Percentiles rank a stretch among this genome's conserved stretches.
These are phyloP conservation scores for Pseudeuparius sepicola DNA, from an alignment of 2,888 invertebrate genomes.

Conservation along the genomic window DNA sequence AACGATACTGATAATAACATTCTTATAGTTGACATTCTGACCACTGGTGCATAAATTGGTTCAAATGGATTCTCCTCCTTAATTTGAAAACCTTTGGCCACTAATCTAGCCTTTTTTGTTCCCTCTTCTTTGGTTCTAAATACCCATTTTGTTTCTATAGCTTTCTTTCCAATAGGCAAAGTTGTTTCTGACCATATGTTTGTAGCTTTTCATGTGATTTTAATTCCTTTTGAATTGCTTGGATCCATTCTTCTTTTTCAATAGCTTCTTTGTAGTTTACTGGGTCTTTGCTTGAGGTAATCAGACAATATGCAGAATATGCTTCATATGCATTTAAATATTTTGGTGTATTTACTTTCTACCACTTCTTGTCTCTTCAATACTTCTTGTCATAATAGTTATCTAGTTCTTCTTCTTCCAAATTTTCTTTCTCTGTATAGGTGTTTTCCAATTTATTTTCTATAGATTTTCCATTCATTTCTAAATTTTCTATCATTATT, in stretches of 20 bases:
- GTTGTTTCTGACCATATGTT: slow-evolving; percentile 8
- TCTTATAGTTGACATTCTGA: slow-evolving; percentile 15
- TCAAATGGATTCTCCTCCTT: slow-evolving; percentile 17
- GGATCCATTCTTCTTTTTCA: slow-evolving; percentile 1
- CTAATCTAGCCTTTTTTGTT: slow-evolving; percentile 18
- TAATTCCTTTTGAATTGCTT: slow-evolving; percentile 8
- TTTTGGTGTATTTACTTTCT: slow-evolving; percentile 13
- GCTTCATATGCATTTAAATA: slow-evolving; percentile 13
- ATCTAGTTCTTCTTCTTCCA: too few species aligned
- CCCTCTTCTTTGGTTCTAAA: slow-evolving; percentile 13
- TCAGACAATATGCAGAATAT: slow-evolving; percentile 9
- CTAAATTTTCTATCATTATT: too few species aligned
- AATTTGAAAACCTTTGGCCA: slow-evolving; percentile 19
- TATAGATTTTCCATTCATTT: too few species aligned
- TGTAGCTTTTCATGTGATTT: slow-evolving; percentile 5
- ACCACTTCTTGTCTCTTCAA: slow-evolving; percentile 12
- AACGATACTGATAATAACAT: slow-evolving; percentile 13
- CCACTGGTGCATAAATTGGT: slow-evolving; percentile 17
- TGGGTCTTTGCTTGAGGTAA: slow-evolving; percentile 6
- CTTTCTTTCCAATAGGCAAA: slow-evolving; percentile 4
- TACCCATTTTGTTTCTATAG: slow-evolving; percentile 14
- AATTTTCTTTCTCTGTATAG: slow-evolving; percentile 5
- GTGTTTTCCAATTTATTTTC: too few species aligned
- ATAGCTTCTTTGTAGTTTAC: slow-evolving; percentile 8
- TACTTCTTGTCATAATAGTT: too few species aligned